A percentile compares a stretch with the other conserved stretches of the same genome.
phyloP scores from a whole-genome alignment of 2,113 vertebrate species.

The Strix uralensis region DNA sequence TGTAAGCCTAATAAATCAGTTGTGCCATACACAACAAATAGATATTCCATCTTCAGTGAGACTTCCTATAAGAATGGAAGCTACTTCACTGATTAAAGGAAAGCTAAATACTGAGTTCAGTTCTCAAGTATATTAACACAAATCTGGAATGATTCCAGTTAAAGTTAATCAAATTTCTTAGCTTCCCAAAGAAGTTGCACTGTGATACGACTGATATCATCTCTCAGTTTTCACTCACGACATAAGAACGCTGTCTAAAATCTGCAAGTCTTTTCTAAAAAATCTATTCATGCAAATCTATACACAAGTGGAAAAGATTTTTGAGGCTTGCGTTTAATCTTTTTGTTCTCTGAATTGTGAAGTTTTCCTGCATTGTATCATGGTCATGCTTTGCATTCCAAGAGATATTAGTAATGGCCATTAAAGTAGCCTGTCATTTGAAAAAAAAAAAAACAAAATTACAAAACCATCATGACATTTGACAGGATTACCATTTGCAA shows the following conservation, averaged over 20 bases:
- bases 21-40: background rate
- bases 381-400: slow-evolving; percentile 11
- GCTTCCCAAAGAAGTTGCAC: background rate
- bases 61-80: background rate
- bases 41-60: background rate
- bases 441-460: background rate
- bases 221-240: background rate
- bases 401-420: background rate
- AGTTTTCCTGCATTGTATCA: slow-evolving; percentile 21
- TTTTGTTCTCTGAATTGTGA: background rate
- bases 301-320: background rate
- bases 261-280: background rate
- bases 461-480: background rate
- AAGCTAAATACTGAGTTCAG: background rate
- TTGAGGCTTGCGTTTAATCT: background rate
- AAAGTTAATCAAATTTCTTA: background rate
- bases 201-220: background rate
- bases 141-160: background rate
- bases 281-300: background rate
- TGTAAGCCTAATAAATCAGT: background rate
- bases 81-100: background rate
- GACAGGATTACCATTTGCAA: background rate
- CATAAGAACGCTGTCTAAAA: background rate
- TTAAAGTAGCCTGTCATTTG: background rate
- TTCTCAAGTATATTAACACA: background rate